Evolutionary conservation across 2,888 invertebrate genomes (phyloP).

Genomic region (Steinernema carpocapsae): DNA sequence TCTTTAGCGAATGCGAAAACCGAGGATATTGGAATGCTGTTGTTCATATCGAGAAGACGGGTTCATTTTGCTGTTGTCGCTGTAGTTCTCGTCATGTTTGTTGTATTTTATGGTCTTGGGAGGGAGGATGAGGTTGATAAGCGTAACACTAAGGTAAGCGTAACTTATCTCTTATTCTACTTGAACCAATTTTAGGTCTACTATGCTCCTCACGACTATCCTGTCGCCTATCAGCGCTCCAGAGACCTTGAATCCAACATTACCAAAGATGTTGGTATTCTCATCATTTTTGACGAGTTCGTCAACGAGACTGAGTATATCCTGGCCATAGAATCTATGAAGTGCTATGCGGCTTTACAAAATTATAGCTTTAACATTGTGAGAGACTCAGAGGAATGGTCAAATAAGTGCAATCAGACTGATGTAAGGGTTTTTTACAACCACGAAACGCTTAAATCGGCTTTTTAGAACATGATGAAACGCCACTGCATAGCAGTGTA

Average conservation of each 20-base stretch:
- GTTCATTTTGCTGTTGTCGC: not conserved
- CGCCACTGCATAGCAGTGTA: conserved; percentile 36
- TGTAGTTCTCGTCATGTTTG: not conserved
- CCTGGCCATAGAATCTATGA: conserved; percentile 28
- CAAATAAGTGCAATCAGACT: conserved; percentile 10
- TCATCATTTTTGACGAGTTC: conserved; percentile 32
- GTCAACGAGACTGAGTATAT: conserved; percentile 22
- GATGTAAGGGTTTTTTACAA: conserved; percentile 34
- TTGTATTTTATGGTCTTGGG: not conserved
- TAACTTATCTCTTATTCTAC: no score
- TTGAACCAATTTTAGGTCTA: not conserved
- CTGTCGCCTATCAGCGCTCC: not conserved
- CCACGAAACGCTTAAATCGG: not conserved
- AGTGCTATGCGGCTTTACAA: conserved; percentile 35
- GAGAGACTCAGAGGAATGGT: conserved; percentile 11
- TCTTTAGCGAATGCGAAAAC: not conserved
- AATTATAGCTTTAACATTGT: conserved; percentile 28
- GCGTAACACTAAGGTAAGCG: not conserved
- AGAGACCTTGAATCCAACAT: not conserved
- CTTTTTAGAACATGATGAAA: conserved; percentile 36
- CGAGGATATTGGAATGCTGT: not conserved
- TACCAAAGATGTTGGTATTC: conserved; percentile 34
- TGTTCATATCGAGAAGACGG: not conserved
- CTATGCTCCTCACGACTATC: not conserved
- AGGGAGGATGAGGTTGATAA: not conserved